Percentiles rank a stretch among this genome's conserved stretches.
Evolutionary conservation across 2,113 vertebrate genomes (phyloP).

Genomic region (Tauraco erythrolophus): DNA sequence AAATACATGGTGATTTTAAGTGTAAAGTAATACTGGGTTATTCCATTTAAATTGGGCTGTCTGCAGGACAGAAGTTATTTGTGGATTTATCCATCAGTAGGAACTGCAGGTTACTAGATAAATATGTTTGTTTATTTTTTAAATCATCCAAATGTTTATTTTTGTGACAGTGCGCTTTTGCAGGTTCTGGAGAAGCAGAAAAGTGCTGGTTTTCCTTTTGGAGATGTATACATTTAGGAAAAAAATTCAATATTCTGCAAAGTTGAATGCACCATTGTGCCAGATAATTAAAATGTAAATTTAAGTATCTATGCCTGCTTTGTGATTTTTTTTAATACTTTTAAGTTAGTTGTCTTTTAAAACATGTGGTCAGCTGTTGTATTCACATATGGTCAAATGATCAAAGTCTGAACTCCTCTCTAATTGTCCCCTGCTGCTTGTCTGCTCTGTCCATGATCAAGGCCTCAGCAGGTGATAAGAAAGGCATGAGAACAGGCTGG

Average conservation of each 20-base stretch:
- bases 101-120: not conserved
- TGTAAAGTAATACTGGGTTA: not conserved
- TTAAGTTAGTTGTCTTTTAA: constrained; percentile 92
- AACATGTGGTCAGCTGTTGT: constrained; percentile 96
- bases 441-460: constrained; percentile 96
- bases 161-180: constrained; percentile 44
- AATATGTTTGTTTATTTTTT: constrained; percentile 34
- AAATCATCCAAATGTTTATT: constrained; percentile 11
- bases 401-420: constrained; percentile 97
- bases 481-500: constrained; percentile 95
- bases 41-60: not conserved
- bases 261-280: constrained; percentile 79
- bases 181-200: constrained; percentile 17
- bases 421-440: constrained; percentile 99
- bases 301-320: constrained; percentile 85
- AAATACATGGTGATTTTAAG: not conserved
- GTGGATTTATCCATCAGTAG: constrained; percentile 52
- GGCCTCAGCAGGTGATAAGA: constrained; percentile 99
- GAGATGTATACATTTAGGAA: constrained; percentile 46
- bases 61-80: not conserved
- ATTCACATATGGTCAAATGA: constrained; percentile 99
- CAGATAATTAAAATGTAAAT: constrained; percentile 89
- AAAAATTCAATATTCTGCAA: constrained; percentile 77
- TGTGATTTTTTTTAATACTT: constrained; percentile 83
- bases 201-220: constrained; percentile 54